Evolutionary conservation across 37 sponge, comb jelly and placozoan species (phyloP), one percentile per base, ranked within the genome.

Genomic region (Beroe ovata): DNA sequence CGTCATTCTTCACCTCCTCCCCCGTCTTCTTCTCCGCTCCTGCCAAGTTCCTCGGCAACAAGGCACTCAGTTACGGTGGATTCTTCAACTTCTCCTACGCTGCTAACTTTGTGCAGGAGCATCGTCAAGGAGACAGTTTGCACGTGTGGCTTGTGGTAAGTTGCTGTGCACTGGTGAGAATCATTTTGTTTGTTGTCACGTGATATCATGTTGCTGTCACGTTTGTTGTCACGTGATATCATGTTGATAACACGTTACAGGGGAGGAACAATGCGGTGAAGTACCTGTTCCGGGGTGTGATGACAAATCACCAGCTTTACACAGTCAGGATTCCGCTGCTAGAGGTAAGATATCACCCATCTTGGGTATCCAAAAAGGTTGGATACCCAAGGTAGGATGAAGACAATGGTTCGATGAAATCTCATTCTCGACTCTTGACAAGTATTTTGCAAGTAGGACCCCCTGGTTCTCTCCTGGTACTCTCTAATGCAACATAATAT

Each of bases 91-190:
- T 66, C 69, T 66, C 69, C 2, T 66, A 66, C 69, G 30, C 32
- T 66, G 69, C 69, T 66, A 26, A 66, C 69, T 66, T 66, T 32
- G 18, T 66, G 35, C 6, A 2, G 36, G 35, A 66, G 30, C 69
- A 66, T 30, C 1, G 69, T 14, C 18, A 18, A 2, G 30, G 30
- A 34, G 69, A 66, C 16, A 66, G 69, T 33, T 37, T 66, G 36
- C 69, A 66, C 35, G 69, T 66, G 4, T 66, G 69, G 69, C 69
- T 66, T 18, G 69, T 66, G 69, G 69, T 66, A 16, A 66, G 69
- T 47, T n/a, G n/a, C n/a, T n/a, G n/a, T n/a, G n/a, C n/a, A n/a
- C n/a, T n/a, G n/a, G n/a, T n/a, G n/a, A n/a, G n/a, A n/a, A n/a
- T n/a, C n/a, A n/a, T n/a, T n/a, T n/a, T n/a, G n/a, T n/a, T n/a